phyloP scores from a whole-genome alignment of 2,888 invertebrate species.

The Luperina testacea region DNA sequence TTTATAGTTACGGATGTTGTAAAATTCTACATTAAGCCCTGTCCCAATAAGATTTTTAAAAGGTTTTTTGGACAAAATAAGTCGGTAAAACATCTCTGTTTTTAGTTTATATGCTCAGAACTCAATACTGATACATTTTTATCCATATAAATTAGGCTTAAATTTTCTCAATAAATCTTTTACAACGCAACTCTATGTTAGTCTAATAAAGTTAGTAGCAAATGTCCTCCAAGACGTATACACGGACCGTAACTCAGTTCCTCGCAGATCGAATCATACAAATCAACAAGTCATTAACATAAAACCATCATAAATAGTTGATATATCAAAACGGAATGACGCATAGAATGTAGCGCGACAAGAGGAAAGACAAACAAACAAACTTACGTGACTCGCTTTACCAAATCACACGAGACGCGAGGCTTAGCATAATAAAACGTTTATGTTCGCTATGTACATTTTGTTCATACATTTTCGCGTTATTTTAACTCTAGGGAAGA shows the following conservation, averaged over 20 bases:
- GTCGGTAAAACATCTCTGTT: constrained; percentile 5
- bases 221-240: constrained; percentile 35
- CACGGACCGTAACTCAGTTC: constrained; percentile 74
- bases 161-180: constrained; percentile 10
- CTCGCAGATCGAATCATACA: constrained; percentile 78
- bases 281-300: constrained; percentile 78
- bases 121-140: constrained; percentile 38
- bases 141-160: neutral
- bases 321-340: constrained; percentile 77
- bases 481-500: constrained; percentile 63
- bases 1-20: constrained; percentile 59
- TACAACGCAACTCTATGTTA: constrained; percentile 7
- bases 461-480: constrained; percentile 80
- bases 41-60: constrained; percentile 11
- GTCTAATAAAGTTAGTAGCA: constrained; percentile 44
- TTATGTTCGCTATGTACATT: constrained; percentile 74
- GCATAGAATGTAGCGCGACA: constrained; percentile 80
- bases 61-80: constrained; percentile 11
- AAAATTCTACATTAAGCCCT: constrained; percentile 49
- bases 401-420: constrained; percentile 87
- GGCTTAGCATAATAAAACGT: constrained; percentile 84
- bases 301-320: constrained; percentile 83
- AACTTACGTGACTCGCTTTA: constrained; percentile 88
- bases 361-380: constrained; percentile 81
- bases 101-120: constrained; percentile 16